Evolutionary conservation across 2,113 vertebrate species (phyloP).

Genomic region (Agapornis roseicollis): DNA sequence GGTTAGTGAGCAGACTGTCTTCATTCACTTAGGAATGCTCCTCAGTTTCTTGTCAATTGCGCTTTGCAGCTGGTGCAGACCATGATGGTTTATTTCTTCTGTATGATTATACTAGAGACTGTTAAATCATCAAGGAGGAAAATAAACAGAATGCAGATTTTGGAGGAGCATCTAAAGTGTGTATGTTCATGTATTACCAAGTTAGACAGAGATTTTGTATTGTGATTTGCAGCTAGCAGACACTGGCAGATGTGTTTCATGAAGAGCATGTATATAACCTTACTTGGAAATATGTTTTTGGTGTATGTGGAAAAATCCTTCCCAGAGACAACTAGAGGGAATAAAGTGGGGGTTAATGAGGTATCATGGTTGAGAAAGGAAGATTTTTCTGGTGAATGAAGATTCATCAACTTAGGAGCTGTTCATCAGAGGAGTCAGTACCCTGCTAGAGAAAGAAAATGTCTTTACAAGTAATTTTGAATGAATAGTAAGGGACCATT

Average conservation of each 20-base stretch:
- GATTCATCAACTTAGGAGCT: neutral
- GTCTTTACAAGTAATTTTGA: neutral
- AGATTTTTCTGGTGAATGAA: neutral
- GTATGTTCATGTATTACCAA: neutral
- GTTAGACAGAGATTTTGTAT: neutral
- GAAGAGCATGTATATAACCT: neutral
- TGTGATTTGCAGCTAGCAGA: neutral
- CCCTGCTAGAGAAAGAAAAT: neutral
- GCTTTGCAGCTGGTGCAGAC: neutral
- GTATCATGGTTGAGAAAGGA: neutral
- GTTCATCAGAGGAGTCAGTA: neutral
- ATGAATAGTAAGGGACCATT: neutral
- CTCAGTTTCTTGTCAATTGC: neutral
- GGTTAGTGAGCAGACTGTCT: neutral
- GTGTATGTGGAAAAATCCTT: neutral
- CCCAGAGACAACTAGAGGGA: neutral
- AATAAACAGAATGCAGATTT: neutral
- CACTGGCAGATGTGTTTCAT: neutral
- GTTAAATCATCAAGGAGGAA: neutral
- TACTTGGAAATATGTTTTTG: neutral
- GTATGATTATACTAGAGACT: neutral
- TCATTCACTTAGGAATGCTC: neutral
- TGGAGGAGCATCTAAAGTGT: neutral
- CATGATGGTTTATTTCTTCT: neutral
- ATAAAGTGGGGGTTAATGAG: fast-evolving